phyloP scores from a whole-genome alignment of 2,113 vertebrate species.

The Crotalus horridus region DNA sequence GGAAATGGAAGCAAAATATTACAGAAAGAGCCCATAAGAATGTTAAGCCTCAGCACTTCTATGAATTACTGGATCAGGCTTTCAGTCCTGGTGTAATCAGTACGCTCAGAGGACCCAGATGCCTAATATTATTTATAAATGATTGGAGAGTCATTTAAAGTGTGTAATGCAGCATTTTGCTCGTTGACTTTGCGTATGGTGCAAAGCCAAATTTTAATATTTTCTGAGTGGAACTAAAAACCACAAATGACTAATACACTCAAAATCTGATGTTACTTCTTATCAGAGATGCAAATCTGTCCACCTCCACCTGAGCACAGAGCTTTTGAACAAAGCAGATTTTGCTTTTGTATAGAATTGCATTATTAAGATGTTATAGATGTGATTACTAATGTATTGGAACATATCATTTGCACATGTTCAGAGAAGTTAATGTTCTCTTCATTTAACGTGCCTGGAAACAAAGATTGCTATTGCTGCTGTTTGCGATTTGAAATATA shows the following conservation, averaged over 20 bases:
- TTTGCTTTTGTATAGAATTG: neutral
- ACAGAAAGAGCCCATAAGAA: neutral
- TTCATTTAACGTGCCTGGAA: neutral
- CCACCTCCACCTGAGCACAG: neutral
- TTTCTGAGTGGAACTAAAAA: neutral
- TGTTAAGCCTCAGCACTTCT: constrained; percentile 1
- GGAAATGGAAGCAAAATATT: neutral
- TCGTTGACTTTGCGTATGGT: no score
- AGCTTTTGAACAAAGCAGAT: neutral
- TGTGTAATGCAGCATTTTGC: neutral
- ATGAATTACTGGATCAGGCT: neutral
- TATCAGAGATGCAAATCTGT: neutral
- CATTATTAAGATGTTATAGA: neutral
- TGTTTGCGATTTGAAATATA: neutral
- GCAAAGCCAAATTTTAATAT: neutral
- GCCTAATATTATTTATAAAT: neutral
- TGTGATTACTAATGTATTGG: neutral
- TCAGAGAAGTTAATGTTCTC: neutral
- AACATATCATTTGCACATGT: neutral
- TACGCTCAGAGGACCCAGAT: neutral
- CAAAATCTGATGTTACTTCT: neutral
- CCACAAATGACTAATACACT: neutral
- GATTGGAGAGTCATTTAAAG: neutral
- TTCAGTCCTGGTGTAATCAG: neutral
- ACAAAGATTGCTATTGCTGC: neutral